These are phyloP conservation scores for Torymus aiolomorphi DNA, from an alignment of 2,888 invertebrate species.

Conservation along the genomic window DNA sequence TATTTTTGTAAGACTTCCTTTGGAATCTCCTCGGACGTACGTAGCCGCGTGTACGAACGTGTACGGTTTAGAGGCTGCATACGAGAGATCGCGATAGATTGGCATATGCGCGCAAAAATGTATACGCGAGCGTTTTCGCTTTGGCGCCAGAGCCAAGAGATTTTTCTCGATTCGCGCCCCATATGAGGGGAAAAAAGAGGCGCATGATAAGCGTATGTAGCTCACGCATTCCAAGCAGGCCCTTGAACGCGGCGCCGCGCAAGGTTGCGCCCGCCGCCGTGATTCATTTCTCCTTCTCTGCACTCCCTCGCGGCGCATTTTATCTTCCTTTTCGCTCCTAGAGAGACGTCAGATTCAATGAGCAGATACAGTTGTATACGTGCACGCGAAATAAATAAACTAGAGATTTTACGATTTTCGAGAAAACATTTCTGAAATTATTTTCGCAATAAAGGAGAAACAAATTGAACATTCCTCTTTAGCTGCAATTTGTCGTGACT, in stretches of 20 bases:
- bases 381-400: too few species aligned
- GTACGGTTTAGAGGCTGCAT: too few species aligned
- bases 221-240: conserved; percentile 28
- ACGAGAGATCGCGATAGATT: conserved; percentile 14
- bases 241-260: not conserved
- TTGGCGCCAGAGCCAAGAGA: conserved; percentile 35
- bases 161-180: conserved; percentile 27
- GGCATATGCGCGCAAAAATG: conserved; percentile 4
- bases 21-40: not conserved
- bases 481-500: too few species aligned
- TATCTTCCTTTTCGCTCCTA: not conserved
- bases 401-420: too few species aligned
- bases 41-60: not conserved
- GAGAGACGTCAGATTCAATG: too few species aligned
- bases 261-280: conserved; percentile 10
- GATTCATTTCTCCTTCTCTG: conserved; percentile 29
- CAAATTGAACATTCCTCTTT: too few species aligned
- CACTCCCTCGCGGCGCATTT: not conserved
- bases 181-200: conserved; percentile 2
- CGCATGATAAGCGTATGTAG: conserved; percentile 7
- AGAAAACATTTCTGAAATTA: too few species aligned
- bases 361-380: too few species aligned
- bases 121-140: conserved; percentile 31
- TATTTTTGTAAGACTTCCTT: conserved; percentile 40
- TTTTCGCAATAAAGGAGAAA: too few species aligned